Conservation (phyloP, 2,888 invertebrate genomes). For the Nomada lathburiana region DNA sequence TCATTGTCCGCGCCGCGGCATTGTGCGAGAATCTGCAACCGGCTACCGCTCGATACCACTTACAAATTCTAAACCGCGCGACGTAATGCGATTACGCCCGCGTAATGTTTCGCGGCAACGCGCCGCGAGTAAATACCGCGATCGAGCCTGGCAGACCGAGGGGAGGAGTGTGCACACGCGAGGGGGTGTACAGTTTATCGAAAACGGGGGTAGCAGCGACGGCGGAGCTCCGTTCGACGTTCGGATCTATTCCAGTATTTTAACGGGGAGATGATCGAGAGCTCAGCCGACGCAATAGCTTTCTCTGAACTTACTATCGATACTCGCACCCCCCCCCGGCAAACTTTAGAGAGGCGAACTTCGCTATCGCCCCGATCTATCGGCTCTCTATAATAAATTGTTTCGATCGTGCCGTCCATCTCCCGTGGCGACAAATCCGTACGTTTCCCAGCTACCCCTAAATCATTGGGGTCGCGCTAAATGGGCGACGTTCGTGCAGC, state of each 20-base stretch:
- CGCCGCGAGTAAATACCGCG: slow-evolving; percentile 9
- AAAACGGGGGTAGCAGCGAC: neutral
- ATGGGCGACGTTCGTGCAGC: slow-evolving; percentile 20
- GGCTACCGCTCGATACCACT: neutral
- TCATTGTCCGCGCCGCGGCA: neutral
- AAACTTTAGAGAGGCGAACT: slow-evolving; percentile 66
- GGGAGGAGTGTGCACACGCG: neutral
- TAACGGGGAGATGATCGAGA: slow-evolving; percentile 55
- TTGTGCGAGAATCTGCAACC: neutral
- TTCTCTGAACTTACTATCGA: slow-evolving; percentile 63
- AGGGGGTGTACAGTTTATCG: slow-evolving; percentile 38
- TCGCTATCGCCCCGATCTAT: slow-evolving; percentile 69
- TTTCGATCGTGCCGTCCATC: slow-evolving; percentile 65
- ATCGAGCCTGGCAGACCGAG: neutral
- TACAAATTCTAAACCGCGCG: neutral
- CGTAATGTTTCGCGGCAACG: slow-evolving; percentile 25
- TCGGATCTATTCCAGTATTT: slow-evolving; percentile 61
- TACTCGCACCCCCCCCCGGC: slow-evolving; percentile 41
- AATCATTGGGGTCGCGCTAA: slow-evolving; percentile 56
- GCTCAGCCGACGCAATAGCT: slow-evolving; percentile 51
- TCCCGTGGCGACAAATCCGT: slow-evolving; percentile 69
- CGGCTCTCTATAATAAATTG: slow-evolving; percentile 72
- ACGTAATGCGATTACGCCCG: slow-evolving; percentile 22
- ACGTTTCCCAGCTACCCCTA: slow-evolving; percentile 52
- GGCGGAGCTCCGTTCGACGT: slow-evolving; percentile 5